Conservation (phyloP, 1,140 invertebrate genomes). For the Vollenhovia emeryi region DNA sequence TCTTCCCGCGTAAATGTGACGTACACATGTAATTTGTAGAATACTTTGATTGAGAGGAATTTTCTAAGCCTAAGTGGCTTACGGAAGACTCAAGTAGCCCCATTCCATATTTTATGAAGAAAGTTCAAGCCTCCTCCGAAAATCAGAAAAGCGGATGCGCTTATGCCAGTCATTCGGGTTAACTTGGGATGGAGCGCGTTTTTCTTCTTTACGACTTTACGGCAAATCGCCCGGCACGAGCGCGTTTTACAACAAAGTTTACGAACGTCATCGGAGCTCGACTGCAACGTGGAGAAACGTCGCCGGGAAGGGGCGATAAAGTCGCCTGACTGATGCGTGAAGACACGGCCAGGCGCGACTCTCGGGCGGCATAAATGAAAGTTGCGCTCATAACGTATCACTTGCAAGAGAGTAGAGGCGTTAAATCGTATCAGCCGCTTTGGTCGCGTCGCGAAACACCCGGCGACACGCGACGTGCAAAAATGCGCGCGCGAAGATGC, state of each 20-base stretch:
- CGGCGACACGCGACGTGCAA: neutral
- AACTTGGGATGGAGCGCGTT: neutral
- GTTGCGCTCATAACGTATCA: slow-evolving; percentile 23
- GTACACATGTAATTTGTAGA: neutral
- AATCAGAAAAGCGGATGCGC: neutral
- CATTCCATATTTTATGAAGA: slow-evolving; percentile 31
- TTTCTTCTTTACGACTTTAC: slow-evolving; percentile 27
- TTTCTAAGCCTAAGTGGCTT: neutral
- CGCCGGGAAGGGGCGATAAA: slow-evolving; percentile 27
- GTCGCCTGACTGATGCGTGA: slow-evolving; percentile 2
- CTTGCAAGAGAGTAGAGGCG: neutral
- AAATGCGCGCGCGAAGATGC: neutral
- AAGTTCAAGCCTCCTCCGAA: neutral
- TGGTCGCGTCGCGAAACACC: neutral
- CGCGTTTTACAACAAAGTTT: slow-evolving; percentile 24
- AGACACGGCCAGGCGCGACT: neutral
- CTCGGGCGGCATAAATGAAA: neutral
- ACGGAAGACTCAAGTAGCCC: neutral
- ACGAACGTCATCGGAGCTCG: neutral
- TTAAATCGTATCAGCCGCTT: slow-evolving; percentile 29
- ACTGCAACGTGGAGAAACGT: neutral
- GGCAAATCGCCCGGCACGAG: slow-evolving; percentile 3
- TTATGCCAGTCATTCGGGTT: slow-evolving; percentile 8
- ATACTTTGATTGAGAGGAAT: neutral
- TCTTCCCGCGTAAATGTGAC: too few relatives aligned